A percentile compares a stretch with the other conserved stretches of the same genome.
Conservation (phyloP, 2,797 vertebrate species). For the Neosilurus mollespiculum region DNA sequence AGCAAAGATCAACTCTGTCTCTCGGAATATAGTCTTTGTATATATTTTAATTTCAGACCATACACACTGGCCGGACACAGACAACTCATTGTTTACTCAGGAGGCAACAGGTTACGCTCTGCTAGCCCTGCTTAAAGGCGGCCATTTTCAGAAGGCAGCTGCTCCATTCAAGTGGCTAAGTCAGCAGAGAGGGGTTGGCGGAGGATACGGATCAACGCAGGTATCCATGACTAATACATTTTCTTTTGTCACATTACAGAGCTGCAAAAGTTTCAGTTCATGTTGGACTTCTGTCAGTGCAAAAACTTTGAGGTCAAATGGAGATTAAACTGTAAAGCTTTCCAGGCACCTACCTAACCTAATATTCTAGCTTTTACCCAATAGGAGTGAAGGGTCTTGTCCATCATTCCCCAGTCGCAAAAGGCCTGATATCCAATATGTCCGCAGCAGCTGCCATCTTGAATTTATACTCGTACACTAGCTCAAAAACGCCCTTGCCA, state of each 20-base stretch:
- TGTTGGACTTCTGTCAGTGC: background rate
- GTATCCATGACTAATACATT: too few relatives aligned
- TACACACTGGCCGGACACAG: constrained; percentile 65
- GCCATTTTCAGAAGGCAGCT: constrained; percentile 59
- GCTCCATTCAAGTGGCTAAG: constrained; percentile 72
- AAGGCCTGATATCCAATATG: too few relatives aligned
- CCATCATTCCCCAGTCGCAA: too few relatives aligned
- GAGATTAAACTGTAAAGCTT: background rate
- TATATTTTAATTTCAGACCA: background rate
- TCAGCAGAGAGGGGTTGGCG: constrained; percentile 65
- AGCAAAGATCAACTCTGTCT: background rate
- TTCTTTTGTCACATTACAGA: too few relatives aligned
- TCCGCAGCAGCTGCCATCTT: too few relatives aligned
- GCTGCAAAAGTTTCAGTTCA: too few relatives aligned
- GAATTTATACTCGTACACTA: too few relatives aligned
- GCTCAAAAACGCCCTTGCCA: too few relatives aligned
- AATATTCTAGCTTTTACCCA: background rate
- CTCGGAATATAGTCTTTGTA: too few relatives aligned
- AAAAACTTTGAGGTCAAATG: background rate
- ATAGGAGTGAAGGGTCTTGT: too few relatives aligned
- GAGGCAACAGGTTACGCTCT: constrained; percentile 78
- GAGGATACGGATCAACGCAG: constrained; percentile 75
- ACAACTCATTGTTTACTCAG: constrained; percentile 64
- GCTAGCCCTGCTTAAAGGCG: constrained; percentile 68
- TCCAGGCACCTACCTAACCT: background rate